These are phyloP conservation scores for Tyrophagus putrescentiae DNA, from an alignment of 1,140 invertebrate genomes.

Conservation along the genomic window DNA sequence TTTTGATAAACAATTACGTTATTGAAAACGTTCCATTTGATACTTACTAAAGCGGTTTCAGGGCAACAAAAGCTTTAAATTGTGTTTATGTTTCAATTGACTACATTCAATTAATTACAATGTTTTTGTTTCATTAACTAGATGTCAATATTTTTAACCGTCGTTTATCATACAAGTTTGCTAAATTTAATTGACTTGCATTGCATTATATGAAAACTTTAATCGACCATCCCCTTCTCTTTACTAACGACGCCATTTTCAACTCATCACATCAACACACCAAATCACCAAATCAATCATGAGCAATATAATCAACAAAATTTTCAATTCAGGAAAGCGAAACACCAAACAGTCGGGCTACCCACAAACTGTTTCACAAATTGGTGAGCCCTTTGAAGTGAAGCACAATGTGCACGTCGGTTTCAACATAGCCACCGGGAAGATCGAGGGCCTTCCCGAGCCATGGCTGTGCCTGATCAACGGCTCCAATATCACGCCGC, in stretches of 20 bases:
- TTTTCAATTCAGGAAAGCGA: not conserved
- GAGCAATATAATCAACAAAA: conserved; percentile 15
- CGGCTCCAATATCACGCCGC: conserved; percentile 58
- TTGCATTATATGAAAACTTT: too few species aligned
- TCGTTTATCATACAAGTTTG: too few species aligned
- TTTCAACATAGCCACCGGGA: conserved; percentile 55
- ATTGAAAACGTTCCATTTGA: too few species aligned
- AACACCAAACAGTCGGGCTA: conserved; percentile 9
- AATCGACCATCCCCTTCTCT: too few species aligned
- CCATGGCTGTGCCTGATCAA: conserved; percentile 63
- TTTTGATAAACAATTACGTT: too few species aligned
- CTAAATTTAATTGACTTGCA: too few species aligned
- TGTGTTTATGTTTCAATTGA: too few species aligned
- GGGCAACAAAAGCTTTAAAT: too few species aligned
- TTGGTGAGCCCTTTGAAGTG: conserved; percentile 36
- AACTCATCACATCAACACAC: not conserved
- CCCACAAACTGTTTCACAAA: conserved; percentile 22
- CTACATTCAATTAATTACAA: too few species aligned
- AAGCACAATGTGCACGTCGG: conserved; percentile 63
- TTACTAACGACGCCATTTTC: not conserved
- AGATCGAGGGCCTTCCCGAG: conserved; percentile 57
- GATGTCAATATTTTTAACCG: too few species aligned
- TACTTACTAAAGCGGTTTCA: too few species aligned
- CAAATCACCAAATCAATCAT: not conserved
- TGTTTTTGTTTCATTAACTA: too few species aligned